Base-by-base conservation (phyloP, 1,140 invertebrate species). In the Lethrus apterus region DNA sequence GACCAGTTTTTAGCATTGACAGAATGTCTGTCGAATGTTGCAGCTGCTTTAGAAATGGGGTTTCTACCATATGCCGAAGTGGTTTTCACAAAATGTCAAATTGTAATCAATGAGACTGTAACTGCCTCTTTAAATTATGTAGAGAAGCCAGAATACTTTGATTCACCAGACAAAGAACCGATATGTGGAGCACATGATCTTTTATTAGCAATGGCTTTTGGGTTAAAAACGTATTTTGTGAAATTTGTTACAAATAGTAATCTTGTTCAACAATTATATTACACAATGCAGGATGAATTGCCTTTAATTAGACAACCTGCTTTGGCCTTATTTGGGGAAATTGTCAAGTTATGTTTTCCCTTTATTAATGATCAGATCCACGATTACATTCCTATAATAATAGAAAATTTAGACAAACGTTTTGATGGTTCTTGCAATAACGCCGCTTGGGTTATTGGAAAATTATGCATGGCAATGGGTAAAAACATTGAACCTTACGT, bases 391-490 rank as follows among this genome's bases (percentile, higher is more conserved):
- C 91, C 91, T 24, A 90, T 98, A 58, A 76, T 99, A 47, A 89
- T 90, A 46, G 86, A 91, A 68, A 99, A 99, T 71, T 75, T 99
- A 31, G 96, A 98, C 72, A 92, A 94, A 5, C 88, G 96, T 63
- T 86, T 87, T 52, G 96, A 99, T 62, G 97, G 93, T 26, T 96
- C 98, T 10, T 99, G 95, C 71, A 99, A 99, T 67, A 99, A 99
- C 71, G 93, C 94, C 11, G 97, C 93, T 0, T 98, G 94, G 94
- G 92, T 93, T 7, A 95, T 98, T 57, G 93, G 94, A 20, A 93
- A 98, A 75, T 94, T 98, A 59, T 87, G 91, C 42, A 87, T 97
- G 57, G 93, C 96, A 73, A 78, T 96, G 70, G 92, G 92, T 15
- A 35, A 46, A 10, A 46, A 46, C 33, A 61, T 64, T 21, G 48